Conservation (phyloP, 2,797 vertebrate species). For the Bovichtus variegatus region DNA sequence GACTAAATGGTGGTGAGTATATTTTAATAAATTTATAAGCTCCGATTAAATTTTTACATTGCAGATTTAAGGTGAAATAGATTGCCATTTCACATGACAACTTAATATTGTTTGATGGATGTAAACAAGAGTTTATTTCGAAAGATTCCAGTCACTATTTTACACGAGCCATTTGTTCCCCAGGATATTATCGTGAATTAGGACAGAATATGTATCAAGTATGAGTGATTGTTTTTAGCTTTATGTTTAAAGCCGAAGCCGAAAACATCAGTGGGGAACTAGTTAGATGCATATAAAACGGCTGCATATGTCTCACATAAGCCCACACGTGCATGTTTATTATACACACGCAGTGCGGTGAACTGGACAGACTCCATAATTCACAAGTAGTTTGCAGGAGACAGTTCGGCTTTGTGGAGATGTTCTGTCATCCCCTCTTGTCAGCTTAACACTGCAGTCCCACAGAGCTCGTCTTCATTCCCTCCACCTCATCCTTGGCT, state of each 20-base stretch:
- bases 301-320: constrained; percentile 16
- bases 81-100: constrained; percentile 5
- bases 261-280: constrained; percentile 2
- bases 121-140: constrained; percentile 17
- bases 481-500: constrained; percentile 60
- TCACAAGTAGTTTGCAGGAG: constrained; percentile 71
- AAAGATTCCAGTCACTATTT: constrained; percentile 31
- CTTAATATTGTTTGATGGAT: constrained; percentile 16
- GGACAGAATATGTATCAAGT: constrained; percentile 5
- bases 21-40: not conserved
- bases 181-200: constrained; percentile 20
- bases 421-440: constrained; percentile 78
- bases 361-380: constrained; percentile 70
- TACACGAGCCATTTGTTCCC: constrained; percentile 10
- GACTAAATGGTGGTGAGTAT: not conserved
- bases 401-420: constrained; percentile 67
- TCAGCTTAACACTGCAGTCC: constrained; percentile 75
- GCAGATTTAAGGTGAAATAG: not conserved
- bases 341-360: constrained; percentile 9
- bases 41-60: not conserved
- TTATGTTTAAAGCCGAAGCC: not conserved
- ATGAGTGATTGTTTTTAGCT: constrained; percentile 26
- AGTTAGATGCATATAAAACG: constrained; percentile 21
- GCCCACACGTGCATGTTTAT: constrained; percentile 40
- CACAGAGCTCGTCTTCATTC: constrained; percentile 74